A percentile compares a stretch with the other conserved stretches of the same genome.
phyloP scores from a whole-genome alignment of 1,140 invertebrate species.

The Octopus bimaculoides region DNA sequence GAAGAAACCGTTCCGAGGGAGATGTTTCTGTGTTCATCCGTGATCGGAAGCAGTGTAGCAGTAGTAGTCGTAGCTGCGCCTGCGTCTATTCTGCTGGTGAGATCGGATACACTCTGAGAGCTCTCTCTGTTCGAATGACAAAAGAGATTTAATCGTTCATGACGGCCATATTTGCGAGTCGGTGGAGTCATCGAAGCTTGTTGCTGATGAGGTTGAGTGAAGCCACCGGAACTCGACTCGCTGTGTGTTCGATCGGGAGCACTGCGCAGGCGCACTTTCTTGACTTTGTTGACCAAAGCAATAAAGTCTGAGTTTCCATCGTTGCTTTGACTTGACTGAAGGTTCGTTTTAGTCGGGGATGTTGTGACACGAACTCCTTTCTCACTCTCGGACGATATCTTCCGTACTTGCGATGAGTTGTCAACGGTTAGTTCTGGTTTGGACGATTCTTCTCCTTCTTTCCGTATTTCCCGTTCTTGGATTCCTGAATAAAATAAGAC shows the following conservation, averaged over 20 bases:
- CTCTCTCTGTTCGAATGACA: background rate
- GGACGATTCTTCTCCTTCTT: too few species aligned
- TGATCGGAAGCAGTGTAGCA: slow-evolving; percentile 5
- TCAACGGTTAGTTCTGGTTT: too few species aligned
- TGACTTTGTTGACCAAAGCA: background rate
- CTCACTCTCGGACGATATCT: too few species aligned
- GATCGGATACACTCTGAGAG: background rate
- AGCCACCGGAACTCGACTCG: background rate
- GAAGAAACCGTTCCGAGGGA: slow-evolving; percentile 37
- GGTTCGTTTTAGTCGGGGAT: too few species aligned
- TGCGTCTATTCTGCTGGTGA: background rate
- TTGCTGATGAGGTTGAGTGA: background rate
- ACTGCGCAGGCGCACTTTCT: background rate
- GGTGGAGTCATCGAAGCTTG: background rate
- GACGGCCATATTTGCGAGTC: background rate
- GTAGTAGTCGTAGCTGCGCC: background rate
- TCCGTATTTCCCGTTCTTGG: too few species aligned
- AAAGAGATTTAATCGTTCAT: background rate
- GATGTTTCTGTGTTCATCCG: slow-evolving; percentile 12
- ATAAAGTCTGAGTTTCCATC: background rate
- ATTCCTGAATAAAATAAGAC: too few species aligned
- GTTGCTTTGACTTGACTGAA: background rate
- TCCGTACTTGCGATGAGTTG: too few species aligned
- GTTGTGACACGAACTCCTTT: too few species aligned
- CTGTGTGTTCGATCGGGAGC: background rate